Evolutionary conservation across 2,888 invertebrate genomes (phyloP).

Genomic region (Caenorhabditis zanzibari): DNA sequence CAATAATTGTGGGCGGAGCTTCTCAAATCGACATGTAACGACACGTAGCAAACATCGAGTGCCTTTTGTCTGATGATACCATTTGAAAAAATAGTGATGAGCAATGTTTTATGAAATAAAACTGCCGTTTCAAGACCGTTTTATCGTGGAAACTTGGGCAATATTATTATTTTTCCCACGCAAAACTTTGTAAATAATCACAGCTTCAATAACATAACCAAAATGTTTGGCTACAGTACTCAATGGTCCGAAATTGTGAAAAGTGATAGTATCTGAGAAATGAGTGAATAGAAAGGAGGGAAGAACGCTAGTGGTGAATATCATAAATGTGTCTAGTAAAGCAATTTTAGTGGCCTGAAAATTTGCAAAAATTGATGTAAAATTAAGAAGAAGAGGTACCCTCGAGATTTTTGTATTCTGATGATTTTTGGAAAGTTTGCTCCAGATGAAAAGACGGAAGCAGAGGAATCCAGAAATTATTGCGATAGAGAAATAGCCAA

Average conservation of each 20-base stretch:
- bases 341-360: conserved; percentile 18
- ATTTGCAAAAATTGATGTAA: too few relatives aligned
- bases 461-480: not conserved
- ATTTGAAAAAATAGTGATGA: too few relatives aligned
- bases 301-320: not conserved
- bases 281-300: conserved; percentile 22
- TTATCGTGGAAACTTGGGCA: too few relatives aligned
- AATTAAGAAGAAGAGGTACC: not conserved
- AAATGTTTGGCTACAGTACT: conserved; percentile 10
- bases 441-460: conserved; percentile 8
- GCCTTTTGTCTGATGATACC: too few relatives aligned
- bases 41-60: too few relatives aligned
- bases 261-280: not conserved
- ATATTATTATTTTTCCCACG: not conserved
- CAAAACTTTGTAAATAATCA: conserved; percentile 32
- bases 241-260: conserved; percentile 10
- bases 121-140: too few relatives aligned
- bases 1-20: too few relatives aligned
- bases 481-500: not conserved
- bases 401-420: not conserved
- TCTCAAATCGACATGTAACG: too few relatives aligned
- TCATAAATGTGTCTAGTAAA: conserved; percentile 8
- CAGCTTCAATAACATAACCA: conserved; percentile 6
- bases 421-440: too few relatives aligned
- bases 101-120: too few relatives aligned